A percentile compares a stretch with the other conserved stretches of the same genome.
These are phyloP conservation scores for Thalassophryne amazonica DNA, from an alignment of 2,797 vertebrate genomes.

Conservation along the genomic window DNA sequence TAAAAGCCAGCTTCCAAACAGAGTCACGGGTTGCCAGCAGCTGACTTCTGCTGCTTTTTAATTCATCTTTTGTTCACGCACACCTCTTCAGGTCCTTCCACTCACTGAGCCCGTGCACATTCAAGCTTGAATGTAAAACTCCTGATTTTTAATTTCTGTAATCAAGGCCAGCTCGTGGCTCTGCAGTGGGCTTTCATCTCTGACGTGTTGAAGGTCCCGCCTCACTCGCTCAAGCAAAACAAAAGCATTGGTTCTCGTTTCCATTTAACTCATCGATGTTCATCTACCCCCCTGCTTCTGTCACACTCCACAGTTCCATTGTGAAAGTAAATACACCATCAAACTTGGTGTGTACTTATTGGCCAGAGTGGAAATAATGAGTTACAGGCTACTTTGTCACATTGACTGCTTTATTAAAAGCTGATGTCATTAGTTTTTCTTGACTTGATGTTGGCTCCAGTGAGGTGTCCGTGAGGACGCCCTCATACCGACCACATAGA, in stretches of 20 bases:
- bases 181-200: constrained; percentile 59
- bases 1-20: no score
- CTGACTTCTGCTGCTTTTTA: constrained; percentile 21
- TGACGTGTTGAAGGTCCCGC: constrained; percentile 49
- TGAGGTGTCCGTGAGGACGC: no score
- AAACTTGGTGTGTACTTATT: constrained; percentile 3
- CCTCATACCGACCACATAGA: no score
- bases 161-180: constrained; percentile 53
- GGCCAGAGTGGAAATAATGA: constrained; percentile 4
- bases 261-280: constrained; percentile 31
- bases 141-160: constrained; percentile 63
- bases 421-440: no score
- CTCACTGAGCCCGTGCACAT: constrained; percentile 41
- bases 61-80: no score
- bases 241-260: constrained; percentile 53
- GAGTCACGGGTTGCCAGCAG: constrained; percentile 3
- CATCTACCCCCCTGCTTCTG: constrained; percentile 2
- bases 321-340: constrained; percentile 5
- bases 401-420: no score
- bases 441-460: no score
- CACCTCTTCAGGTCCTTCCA: constrained; percentile 26
- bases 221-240: constrained; percentile 52
- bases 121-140: constrained; percentile 60
- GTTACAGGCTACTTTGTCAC: no score
- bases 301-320: background rate